Evolutionary conservation across 2,888 invertebrate species (phyloP).

Genomic region (Unio delphinus): DNA sequence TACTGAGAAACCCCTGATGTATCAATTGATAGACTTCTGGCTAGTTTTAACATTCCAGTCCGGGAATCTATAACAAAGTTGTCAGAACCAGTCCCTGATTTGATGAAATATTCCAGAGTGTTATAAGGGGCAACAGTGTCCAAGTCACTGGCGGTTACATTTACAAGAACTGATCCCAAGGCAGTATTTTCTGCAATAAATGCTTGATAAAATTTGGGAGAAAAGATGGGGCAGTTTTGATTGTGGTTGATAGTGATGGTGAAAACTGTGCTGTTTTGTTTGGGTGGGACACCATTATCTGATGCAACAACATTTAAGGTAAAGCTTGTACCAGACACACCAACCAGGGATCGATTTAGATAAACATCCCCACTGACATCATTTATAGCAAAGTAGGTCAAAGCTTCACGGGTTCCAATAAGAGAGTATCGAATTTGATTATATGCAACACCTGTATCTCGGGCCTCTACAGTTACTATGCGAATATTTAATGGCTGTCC

Average conservation of each 20-base stretch:
- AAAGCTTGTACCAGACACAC: slow-evolving; percentile 11
- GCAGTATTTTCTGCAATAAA: slow-evolving; percentile 35
- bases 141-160: slow-evolving; percentile 40
- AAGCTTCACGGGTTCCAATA: slow-evolving; percentile 59
- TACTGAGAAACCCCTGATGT: slow-evolving; percentile 18
- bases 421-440: slow-evolving; percentile 50
- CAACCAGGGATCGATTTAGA: slow-evolving; percentile 27
- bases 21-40: slow-evolving; percentile 50
- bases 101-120: slow-evolving; percentile 38
- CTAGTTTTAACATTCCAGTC: slow-evolving; percentile 51
- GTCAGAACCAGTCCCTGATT: slow-evolving; percentile 23
- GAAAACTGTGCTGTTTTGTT: slow-evolving; percentile 45
- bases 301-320: slow-evolving; percentile 44
- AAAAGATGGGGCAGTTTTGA: slow-evolving; percentile 38
- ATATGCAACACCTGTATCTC: slow-evolving; percentile 38
- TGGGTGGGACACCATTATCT: slow-evolving; percentile 51
- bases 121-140: slow-evolving; percentile 48
- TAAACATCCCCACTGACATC: slow-evolving; percentile 36
- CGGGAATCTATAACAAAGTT: slow-evolving; percentile 52
- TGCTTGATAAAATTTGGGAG: slow-evolving; percentile 15
- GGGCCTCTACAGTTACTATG: slow-evolving; percentile 37
- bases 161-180: slow-evolving; percentile 34
- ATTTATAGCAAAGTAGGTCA: slow-evolving; percentile 58
- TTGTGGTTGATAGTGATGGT: slow-evolving; percentile 44
- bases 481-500: slow-evolving; percentile 17